Conservation (phyloP, 2,113 vertebrate species). For the Daphoenositta chrysoptera region DNA sequence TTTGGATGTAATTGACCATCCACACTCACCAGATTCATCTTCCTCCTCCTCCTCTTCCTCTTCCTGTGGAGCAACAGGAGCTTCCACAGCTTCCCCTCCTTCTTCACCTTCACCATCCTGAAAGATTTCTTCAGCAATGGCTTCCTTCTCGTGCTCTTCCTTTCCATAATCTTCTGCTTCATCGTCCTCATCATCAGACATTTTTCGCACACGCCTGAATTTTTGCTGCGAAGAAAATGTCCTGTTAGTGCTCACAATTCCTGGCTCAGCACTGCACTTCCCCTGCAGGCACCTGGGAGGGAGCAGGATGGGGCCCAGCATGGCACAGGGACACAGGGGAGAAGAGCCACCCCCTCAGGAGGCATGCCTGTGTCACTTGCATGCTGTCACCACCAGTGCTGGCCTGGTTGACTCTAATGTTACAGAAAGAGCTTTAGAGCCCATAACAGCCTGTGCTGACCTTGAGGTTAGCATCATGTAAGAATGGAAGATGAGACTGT, state of each 20-base stretch:
- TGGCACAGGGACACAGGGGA: background rate
- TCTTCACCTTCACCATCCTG: slow-evolving; percentile 92
- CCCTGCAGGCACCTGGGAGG: background rate
- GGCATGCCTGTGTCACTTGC: background rate
- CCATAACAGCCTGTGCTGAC: background rate
- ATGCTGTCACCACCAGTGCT: background rate
- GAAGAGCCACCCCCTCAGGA: background rate
- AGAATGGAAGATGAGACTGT: background rate
- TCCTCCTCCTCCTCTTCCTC: slow-evolving; percentile 93
- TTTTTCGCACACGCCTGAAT: slow-evolving; percentile 90
- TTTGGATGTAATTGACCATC: background rate
- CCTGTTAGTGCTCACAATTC: background rate
- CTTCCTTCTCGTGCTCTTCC: slow-evolving; percentile 90
- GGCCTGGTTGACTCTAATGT: background rate
- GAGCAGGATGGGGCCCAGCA: background rate
- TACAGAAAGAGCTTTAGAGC: background rate
- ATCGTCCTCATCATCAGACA: slow-evolving; percentile 95
- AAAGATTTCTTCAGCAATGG: slow-evolving; percentile 95
- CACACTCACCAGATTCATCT: slow-evolving; percentile 87
- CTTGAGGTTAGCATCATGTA: background rate
- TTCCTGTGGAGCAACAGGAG: slow-evolving; percentile 72
- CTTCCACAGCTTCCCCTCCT: slow-evolving; percentile 82
- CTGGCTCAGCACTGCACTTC: background rate
- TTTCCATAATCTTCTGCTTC: slow-evolving; percentile 85
- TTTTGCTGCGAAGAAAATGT: slow-evolving; percentile 82